Base-by-base conservation (phyloP, 2,888 invertebrate genomes). In the Drosophila mayaguana region DNA sequence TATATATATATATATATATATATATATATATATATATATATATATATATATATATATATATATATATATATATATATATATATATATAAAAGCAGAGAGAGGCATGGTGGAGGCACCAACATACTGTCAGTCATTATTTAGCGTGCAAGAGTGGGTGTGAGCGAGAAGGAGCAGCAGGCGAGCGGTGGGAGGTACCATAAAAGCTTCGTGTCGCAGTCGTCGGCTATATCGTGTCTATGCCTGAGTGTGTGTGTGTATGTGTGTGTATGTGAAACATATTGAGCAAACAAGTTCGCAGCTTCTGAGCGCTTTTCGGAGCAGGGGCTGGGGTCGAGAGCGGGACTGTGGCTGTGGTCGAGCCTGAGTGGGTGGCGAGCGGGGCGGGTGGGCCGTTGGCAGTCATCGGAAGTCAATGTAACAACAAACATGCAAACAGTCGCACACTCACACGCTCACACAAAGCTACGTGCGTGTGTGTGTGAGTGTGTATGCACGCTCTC, bases 251-350 rank as follows among this genome's bases (percentile, higher is more conserved):
- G 57, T 57, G 60, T 73, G 65, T 72, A 67, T 70, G 71, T 71
- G 69, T 75, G 72, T 81, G 78, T 89, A 62, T 82, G 75, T 81
- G 75, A 88, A 89, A 85, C 89, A 88, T 90, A 89, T 91, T 91
- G 88, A 91, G 91, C 90, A 91, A 90, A 91, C 91, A 91, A 90
- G 91, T 91, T 90, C 89, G 85, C 90, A 90, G 90, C 86, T 85
- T 89, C 90, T 90, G 85, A 87, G 74, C 82, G 72, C 61, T 65
- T 60, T 71, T 64, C 78, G 70, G 63, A 63, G 46, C 65, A 60
- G 38, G 7, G 55, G 63, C 25, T 38, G 62, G 25, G 43, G 51
- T 38, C 48, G 81, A 62, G 54, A 25, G 25, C 16, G 55, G 42
- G 16, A 20, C 6, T 43, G 55, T 5, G 55, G 63, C 25, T 34